phyloP scores from a whole-genome alignment of 2,113 vertebrate genomes.

The Brachyhypopomus gauderio region DNA sequence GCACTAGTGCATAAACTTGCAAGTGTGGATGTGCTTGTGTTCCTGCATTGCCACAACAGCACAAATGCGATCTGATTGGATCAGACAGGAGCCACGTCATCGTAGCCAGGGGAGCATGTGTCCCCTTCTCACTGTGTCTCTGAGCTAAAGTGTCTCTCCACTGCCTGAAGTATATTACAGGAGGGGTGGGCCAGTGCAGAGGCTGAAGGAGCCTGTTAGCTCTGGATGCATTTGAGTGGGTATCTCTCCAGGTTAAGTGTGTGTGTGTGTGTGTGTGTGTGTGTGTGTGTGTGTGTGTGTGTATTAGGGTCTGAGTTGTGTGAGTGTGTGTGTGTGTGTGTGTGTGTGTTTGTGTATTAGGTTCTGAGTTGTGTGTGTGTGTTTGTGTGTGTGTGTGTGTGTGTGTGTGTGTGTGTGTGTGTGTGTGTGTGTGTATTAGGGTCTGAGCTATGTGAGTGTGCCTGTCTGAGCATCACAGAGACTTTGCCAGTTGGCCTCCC shows the following conservation, averaged over 20 bases:
- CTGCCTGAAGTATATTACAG: constrained; percentile 42
- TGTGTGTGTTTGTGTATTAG: not conserved
- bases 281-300: not conserved
- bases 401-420: not conserved
- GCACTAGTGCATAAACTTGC: not conserved
- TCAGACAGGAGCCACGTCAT: constrained; percentile 39
- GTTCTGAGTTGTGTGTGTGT: not conserved
- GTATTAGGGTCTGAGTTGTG: too few relatives aligned
- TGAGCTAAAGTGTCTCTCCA: not conserved
- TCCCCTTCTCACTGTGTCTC: not conserved
- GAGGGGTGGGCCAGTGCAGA: constrained; percentile 29
- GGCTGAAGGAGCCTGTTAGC: constrained; percentile 17
- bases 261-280: constrained; percentile 1
- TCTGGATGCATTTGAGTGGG: not conserved
- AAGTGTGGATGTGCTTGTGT: constrained; percentile 2
- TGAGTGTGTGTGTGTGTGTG: not conserved
- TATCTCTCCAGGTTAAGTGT: constrained; percentile 25
- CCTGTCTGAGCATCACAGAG: not conserved
- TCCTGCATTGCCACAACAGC: constrained; percentile 34
- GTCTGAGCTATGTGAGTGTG: not conserved
- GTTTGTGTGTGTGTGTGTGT: not conserved
- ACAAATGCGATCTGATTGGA: constrained; percentile 30
- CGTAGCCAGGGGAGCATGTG: constrained; percentile 24
- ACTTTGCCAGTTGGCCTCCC: constrained; percentile 32
- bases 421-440: constrained; percentile 32